A percentile compares a stretch with the other conserved stretches of the same genome.
phyloP scores from a whole-genome alignment of 2,113 vertebrate genomes.

The Eupsittula cactorum region DNA sequence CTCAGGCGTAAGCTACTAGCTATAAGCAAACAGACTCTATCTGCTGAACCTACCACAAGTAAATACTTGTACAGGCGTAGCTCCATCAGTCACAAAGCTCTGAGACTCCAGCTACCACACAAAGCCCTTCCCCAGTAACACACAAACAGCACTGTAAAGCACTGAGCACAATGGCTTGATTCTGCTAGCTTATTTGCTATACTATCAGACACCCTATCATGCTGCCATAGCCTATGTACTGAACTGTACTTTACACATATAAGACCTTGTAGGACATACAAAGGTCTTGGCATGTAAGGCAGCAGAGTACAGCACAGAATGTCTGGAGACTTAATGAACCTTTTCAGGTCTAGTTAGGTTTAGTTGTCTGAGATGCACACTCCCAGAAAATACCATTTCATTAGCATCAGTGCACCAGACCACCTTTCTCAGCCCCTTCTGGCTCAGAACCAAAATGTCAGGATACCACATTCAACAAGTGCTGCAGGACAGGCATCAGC shows the following conservation, averaged over 20 bases:
- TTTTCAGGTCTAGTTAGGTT: background rate
- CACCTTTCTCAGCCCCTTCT: background rate
- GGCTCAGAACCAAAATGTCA: background rate
- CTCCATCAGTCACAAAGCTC: background rate
- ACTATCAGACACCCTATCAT: background rate
- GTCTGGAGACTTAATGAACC: background rate
- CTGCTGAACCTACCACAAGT: background rate
- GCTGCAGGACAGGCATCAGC: background rate
- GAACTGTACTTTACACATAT: background rate
- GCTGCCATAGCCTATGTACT: rapidly evolving
- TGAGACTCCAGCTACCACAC: background rate
- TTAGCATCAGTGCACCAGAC: background rate
- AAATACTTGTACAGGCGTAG: background rate
- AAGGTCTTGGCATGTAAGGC: background rate
- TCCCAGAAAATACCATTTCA: background rate
- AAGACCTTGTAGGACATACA: background rate
- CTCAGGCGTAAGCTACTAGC: background rate
- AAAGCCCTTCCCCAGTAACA: background rate
- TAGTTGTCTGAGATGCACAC: background rate
- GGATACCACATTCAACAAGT: background rate
- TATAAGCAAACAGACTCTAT: background rate
- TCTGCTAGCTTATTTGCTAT: background rate
- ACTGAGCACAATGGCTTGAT: rapidly evolving
- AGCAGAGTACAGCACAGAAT: background rate
- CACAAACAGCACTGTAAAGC: background rate